A percentile compares a stretch with the other conserved stretches of the same genome.
Conservation (phyloP, 2,888 invertebrate genomes). For the Microctonus aethiopoides region DNA sequence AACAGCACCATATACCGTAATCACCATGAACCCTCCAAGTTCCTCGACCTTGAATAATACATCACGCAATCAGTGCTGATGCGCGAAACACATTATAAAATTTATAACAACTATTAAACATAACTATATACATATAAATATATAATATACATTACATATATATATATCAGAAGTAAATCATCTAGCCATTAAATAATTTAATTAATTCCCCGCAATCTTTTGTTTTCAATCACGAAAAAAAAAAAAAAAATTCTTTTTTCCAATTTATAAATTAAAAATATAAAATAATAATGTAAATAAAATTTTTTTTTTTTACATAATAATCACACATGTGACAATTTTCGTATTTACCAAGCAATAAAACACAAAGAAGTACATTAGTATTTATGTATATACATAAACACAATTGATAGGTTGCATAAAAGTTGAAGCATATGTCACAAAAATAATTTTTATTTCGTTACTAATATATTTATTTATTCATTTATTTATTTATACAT, state of each 20-base stretch:
- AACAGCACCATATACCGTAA: constrained; percentile 20
- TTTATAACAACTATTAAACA: background rate
- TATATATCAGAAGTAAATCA: constrained; percentile 12
- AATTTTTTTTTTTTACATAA: too few relatives aligned
- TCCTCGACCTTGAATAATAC: constrained; percentile 48
- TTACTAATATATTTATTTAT: too few relatives aligned
- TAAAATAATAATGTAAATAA: background rate
- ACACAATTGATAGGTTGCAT: too few relatives aligned
- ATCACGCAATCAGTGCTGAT: constrained; percentile 39
- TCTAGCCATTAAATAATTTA: constrained; percentile 26
- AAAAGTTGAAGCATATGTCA: background rate
- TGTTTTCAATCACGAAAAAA: background rate
- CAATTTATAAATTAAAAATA: background rate
- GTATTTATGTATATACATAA: too few relatives aligned
- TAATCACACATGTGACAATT: too few relatives aligned
- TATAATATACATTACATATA: constrained; percentile 7
- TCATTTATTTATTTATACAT: too few relatives aligned
- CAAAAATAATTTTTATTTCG: too few relatives aligned
- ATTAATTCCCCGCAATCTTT: background rate
- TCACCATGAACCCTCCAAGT: constrained; percentile 38
- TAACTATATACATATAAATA: too few relatives aligned
- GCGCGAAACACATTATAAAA: background rate
- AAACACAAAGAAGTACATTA: too few relatives aligned
- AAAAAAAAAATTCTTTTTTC: background rate
- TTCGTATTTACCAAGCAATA: too few relatives aligned